A percentile compares a stretch with the other conserved stretches of the same genome.
Conservation (phyloP, 2,113 vertebrate species). For the Rafetus swinhoei region DNA sequence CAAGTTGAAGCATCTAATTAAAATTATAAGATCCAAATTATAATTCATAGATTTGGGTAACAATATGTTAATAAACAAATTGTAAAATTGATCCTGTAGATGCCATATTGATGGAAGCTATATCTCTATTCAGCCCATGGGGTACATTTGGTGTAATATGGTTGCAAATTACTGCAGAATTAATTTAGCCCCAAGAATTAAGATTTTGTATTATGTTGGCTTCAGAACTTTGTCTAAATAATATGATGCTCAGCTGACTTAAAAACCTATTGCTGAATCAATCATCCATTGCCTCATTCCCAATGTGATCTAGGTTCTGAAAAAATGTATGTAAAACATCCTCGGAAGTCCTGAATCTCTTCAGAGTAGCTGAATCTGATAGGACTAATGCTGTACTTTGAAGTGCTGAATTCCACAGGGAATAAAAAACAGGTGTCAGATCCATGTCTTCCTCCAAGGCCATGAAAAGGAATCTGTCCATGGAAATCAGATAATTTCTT, state of each 20-base stretch:
- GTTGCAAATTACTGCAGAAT: neutral
- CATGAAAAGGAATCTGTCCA: slow-evolving; percentile 1
- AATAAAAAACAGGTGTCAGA: neutral
- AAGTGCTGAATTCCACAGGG: neutral
- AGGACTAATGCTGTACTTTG: neutral
- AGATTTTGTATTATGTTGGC: neutral
- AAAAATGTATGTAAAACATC: fast-evolving
- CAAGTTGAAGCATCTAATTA: neutral
- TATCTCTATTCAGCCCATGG: neutral
- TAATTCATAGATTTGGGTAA: neutral
- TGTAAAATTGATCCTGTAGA: neutral
- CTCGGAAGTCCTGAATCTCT: neutral
- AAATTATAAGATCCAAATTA: neutral
- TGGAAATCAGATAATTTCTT: slow-evolving; percentile 39
- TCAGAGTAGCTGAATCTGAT: neutral
- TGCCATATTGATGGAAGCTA: neutral
- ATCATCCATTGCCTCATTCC: neutral
- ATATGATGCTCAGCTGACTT: neutral
- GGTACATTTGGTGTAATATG: neutral
- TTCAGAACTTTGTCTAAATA: neutral
- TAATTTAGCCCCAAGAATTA: neutral
- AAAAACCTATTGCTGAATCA: neutral
- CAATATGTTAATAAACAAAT: neutral
- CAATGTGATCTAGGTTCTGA: neutral
- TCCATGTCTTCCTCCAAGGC: neutral